Conservation (phyloP, 2,113 vertebrate species). For the Carlito syrichta region DNA sequence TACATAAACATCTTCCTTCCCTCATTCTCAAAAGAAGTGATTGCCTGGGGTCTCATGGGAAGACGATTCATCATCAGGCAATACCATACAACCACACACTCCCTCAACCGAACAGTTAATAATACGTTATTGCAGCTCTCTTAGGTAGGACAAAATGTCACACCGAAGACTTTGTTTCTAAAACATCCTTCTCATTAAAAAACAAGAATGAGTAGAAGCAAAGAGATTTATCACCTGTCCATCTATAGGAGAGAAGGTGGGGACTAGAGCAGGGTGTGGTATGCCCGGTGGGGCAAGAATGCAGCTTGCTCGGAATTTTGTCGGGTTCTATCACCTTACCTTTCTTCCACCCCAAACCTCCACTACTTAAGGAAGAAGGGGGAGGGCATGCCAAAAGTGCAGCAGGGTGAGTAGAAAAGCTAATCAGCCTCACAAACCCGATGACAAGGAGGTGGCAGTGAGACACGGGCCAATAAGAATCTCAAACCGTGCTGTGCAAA, state of each 20-base stretch:
- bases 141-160: neutral
- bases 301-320: neutral
- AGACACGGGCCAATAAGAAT: neutral
- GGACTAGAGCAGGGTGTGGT: neutral
- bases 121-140: conserved; percentile 33
- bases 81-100: conserved; percentile 32
- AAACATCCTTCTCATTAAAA: conserved; percentile 1
- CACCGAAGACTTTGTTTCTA: conserved; percentile 19
- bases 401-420: neutral
- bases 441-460: neutral
- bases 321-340: neutral
- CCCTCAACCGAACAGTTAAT: neutral
- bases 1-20: neutral
- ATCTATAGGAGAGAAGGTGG: neutral
- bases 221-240: neutral
- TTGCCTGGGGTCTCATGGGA: conserved; percentile 7
- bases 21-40: conserved; percentile 17
- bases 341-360: neutral
- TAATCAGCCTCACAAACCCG: neutral
- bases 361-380: neutral
- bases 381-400: neutral
- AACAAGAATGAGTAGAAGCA: neutral
- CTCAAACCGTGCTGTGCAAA: fast-evolving
- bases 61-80: conserved; percentile 62
- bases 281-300: neutral